Conservation (phyloP, 2,113 vertebrate species). For the Nothoprocta perdicaria region DNA sequence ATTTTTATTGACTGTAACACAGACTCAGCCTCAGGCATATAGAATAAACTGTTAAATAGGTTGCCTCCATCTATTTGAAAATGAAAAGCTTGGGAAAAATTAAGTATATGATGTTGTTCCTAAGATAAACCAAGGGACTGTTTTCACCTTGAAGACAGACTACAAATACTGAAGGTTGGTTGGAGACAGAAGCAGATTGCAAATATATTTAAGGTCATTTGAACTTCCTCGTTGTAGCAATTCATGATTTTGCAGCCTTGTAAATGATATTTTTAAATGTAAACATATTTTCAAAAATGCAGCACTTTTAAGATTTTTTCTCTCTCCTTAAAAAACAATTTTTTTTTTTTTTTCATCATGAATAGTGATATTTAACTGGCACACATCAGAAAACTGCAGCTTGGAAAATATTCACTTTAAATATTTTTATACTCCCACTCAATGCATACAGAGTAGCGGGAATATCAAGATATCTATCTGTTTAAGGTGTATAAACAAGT, state of each 20-base stretch:
- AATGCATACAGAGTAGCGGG: conserved; percentile 42
- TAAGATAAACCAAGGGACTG: conserved; percentile 81
- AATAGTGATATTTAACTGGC: conserved; percentile 6
- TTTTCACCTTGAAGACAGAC: conserved; percentile 82
- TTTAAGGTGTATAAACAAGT: conserved; percentile 68
- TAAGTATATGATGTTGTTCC: conserved; percentile 80
- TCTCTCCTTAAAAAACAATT: background rate
- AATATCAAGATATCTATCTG: conserved; percentile 71
- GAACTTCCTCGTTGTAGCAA: conserved; percentile 47
- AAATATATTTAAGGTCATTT: conserved; percentile 60
- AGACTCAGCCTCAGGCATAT: conserved; percentile 87
- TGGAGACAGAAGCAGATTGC: conserved; percentile 50
- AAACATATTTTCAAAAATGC: background rate
- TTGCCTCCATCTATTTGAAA: conserved; percentile 90
- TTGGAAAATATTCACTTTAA: conserved; percentile 38
- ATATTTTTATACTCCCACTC: conserved; percentile 62
- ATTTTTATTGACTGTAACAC: conserved; percentile 93
- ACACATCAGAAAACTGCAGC: background rate
- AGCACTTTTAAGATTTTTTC: conserved; percentile 28
- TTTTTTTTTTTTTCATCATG: background rate
- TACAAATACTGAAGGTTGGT: conserved; percentile 45
- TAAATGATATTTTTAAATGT: conserved; percentile 28
- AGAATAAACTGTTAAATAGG: conserved; percentile 90
- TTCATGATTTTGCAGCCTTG: conserved; percentile 26
- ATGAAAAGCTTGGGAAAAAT: conserved; percentile 90